Percentiles rank a stretch among this genome's conserved stretches.
These are phyloP conservation scores for Rana temporaria DNA, from an alignment of 2,113 vertebrate genomes.

Conservation along the genomic window DNA sequence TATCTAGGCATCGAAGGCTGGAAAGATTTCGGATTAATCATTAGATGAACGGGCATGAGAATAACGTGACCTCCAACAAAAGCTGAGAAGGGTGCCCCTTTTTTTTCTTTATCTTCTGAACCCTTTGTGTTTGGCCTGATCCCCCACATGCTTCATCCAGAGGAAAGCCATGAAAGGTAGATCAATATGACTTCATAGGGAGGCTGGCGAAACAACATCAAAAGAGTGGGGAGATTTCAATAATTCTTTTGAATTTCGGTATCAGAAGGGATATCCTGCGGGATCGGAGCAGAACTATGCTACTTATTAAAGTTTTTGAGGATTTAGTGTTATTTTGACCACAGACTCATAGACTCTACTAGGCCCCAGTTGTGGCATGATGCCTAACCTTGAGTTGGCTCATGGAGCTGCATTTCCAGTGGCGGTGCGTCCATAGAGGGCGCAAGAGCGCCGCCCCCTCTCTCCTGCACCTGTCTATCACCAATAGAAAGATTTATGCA, in stretches of 20 bases:
- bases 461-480: no score
- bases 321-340: no score
- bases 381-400: no score
- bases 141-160: background rate
- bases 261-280: background rate
- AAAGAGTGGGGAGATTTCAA: background rate
- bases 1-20: background rate
- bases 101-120: background rate
- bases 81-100: no score
- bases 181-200: conserved; percentile 17
- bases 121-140: background rate
- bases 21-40: conserved; percentile 13
- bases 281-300: background rate
- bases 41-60: background rate
- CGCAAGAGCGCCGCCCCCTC: no score
- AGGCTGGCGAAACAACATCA: background rate
- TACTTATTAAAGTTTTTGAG: no score
- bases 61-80: background rate
- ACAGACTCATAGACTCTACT: no score
- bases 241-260: background rate
- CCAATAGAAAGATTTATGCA: no score
- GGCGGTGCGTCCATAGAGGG: no score
- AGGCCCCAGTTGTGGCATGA: no score
- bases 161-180: background rate
- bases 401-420: no score